A percentile compares a stretch with the other conserved stretches of the same genome.
Evolutionary conservation across 64 coral and sea anemone species (phyloP).

Genomic region (Stylophora pistillata): DNA sequence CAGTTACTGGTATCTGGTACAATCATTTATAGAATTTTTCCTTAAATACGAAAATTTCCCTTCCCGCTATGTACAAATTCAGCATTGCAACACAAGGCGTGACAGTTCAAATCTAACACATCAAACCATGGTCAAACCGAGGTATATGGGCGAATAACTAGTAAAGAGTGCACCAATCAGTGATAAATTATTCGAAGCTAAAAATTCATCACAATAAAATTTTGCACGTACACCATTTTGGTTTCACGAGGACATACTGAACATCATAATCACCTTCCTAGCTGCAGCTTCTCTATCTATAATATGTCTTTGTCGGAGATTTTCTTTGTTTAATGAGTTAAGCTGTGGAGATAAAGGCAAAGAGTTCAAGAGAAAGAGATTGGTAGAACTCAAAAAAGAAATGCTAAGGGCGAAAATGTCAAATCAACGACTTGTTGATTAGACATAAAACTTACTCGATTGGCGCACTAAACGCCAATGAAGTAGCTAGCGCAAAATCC

Average conservation of each 20-base stretch:
- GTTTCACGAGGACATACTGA: neutral
- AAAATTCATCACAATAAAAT: neutral
- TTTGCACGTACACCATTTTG: neutral
- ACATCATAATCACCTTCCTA: slow-evolving; percentile 65
- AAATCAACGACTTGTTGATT: neutral
- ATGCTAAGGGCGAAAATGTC: neutral
- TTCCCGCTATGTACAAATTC: too few relatives aligned
- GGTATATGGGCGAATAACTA: too few relatives aligned
- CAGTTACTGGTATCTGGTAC: too few relatives aligned
- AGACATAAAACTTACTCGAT: too few relatives aligned
- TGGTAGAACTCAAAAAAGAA: too few relatives aligned
- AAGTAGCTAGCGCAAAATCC: too few relatives aligned
- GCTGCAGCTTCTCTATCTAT: slow-evolving; percentile 79
- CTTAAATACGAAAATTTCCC: too few relatives aligned
- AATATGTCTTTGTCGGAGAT: slow-evolving; percentile 80
- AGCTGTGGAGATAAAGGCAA: slow-evolving; percentile 11
- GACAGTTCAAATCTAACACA: too few relatives aligned
- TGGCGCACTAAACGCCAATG: too few relatives aligned
- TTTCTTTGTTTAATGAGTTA: slow-evolving; percentile 82
- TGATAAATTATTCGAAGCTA: neutral
- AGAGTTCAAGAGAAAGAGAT: neutral
- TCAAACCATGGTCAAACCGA: too few relatives aligned
- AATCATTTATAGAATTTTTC: too few relatives aligned
- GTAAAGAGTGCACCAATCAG: neutral
- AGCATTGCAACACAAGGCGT: too few relatives aligned